phyloP scores from a whole-genome alignment of 2,797 vertebrate genomes.

The Amblyopsis hoosieri region DNA sequence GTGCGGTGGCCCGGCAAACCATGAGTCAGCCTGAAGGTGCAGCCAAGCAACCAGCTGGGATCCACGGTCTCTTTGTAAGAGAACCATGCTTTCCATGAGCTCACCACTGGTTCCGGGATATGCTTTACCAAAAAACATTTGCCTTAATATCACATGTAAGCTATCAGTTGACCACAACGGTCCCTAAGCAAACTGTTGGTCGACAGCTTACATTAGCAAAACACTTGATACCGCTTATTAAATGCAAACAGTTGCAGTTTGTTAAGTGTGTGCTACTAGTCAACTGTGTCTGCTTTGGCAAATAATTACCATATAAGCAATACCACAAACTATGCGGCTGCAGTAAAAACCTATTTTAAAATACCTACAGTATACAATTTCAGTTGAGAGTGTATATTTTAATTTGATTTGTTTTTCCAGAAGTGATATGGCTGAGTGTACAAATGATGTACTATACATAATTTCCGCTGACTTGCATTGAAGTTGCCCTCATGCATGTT shows the following conservation, averaged over 20 bases:
- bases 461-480: constrained; percentile 34
- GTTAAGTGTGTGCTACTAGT: constrained; percentile 15
- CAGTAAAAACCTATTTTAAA: no score
- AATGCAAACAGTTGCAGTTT: constrained; percentile 1
- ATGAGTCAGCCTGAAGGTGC: constrained; percentile 55
- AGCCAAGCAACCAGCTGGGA: constrained; percentile 52
- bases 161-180: constrained; percentile 22
- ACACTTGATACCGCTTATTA: constrained; percentile 6
- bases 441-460: constrained; percentile 46
- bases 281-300: not conserved
- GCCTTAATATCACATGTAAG: constrained; percentile 33
- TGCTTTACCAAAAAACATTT: constrained; percentile 41
- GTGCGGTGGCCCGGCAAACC: constrained; percentile 38
- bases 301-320: no score
- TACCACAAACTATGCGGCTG: not conserved
- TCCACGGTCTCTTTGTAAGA: constrained; percentile 49
- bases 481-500: constrained; percentile 14
- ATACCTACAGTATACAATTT: no score
- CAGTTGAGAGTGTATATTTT: constrained; percentile 38
- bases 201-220: constrained; percentile 15
- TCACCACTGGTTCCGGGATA: constrained; percentile 54
- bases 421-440: constrained; percentile 29
- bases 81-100: constrained; percentile 70
- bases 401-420: constrained; percentile 50
- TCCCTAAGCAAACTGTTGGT: constrained; percentile 15